Conservation (phyloP, 1,140 invertebrate genomes). For the Oedothorax gibbosus region DNA sequence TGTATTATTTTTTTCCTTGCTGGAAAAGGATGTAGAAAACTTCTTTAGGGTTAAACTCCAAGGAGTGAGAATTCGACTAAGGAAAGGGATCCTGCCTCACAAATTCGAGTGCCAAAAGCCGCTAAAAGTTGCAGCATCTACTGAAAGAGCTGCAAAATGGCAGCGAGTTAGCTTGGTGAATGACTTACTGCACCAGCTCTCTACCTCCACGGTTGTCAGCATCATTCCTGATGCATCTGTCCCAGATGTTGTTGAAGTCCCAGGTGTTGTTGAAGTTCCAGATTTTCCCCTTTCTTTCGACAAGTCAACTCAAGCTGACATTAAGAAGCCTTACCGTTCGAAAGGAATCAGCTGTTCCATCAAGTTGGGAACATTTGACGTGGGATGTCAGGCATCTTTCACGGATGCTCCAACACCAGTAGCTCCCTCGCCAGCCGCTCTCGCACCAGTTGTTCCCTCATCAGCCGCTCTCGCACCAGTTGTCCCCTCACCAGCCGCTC, state of each 20-base stretch:
- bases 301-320: too few relatives aligned
- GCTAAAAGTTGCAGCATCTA: not conserved
- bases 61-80: not conserved
- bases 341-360: too few relatives aligned
- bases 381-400: not conserved
- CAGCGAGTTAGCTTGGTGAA: not conserved
- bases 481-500: not conserved
- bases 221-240: not conserved
- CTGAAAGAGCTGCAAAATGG: conserved; percentile 10
- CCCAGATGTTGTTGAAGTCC: not conserved
- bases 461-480: not conserved
- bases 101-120: not conserved
- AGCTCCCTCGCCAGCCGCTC: not conserved
- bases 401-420: not conserved
- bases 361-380: too few relatives aligned
- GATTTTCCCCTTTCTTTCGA: too few relatives aligned
- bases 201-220: not conserved
- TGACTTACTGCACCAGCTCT: not conserved
- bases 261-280: too few relatives aligned
- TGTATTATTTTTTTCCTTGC: too few relatives aligned
- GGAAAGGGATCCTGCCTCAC: not conserved
- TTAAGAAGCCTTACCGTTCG: too few relatives aligned
- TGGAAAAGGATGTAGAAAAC: too few relatives aligned
- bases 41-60: too few relatives aligned
- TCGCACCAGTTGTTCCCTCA: not conserved